A percentile compares a stretch with the other conserved stretches of the same genome.
These are phyloP conservation scores for Ptyas mucosa DNA, from an alignment of 2,113 vertebrate species.

Conservation along the genomic window DNA sequence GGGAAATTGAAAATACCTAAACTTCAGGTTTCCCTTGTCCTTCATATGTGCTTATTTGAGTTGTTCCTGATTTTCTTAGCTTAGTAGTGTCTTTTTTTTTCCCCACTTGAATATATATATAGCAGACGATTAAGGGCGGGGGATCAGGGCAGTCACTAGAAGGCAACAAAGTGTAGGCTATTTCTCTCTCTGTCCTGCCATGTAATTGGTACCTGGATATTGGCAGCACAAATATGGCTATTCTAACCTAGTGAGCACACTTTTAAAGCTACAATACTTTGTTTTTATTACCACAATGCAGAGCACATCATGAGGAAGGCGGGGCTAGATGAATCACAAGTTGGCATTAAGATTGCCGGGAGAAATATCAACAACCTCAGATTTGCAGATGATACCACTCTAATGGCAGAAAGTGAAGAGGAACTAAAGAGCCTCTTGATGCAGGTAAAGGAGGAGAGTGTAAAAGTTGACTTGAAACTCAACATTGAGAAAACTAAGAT, in stretches of 20 bases:
- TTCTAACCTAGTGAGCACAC: not conserved
- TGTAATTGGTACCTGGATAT: not conserved
- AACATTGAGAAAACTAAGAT: no score
- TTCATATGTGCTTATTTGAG: not conserved
- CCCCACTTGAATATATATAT: conserved; percentile 18
- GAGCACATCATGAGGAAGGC: no score
- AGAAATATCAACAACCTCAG: no score
- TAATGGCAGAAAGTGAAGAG: no score
- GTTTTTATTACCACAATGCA: not conserved
- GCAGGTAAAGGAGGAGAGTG: no score
- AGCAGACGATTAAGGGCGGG: not conserved
- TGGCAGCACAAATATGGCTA: not conserved
- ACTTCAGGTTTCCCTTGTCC: not conserved
- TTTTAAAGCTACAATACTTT: not conserved
- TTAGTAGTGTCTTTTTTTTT: not conserved
- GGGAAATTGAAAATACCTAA: not conserved
- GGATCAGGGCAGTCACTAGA: not conserved
- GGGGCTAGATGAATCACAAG: no score
- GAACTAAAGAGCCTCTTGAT: no score
- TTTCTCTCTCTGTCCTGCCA: not conserved
- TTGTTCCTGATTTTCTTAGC: not conserved
- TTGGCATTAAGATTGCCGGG: no score
- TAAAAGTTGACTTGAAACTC: no score
- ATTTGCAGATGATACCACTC: no score
- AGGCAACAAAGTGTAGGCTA: not conserved